phyloP scores from a whole-genome alignment of 2,888 invertebrate genomes.

The Agriotes lineatus region DNA sequence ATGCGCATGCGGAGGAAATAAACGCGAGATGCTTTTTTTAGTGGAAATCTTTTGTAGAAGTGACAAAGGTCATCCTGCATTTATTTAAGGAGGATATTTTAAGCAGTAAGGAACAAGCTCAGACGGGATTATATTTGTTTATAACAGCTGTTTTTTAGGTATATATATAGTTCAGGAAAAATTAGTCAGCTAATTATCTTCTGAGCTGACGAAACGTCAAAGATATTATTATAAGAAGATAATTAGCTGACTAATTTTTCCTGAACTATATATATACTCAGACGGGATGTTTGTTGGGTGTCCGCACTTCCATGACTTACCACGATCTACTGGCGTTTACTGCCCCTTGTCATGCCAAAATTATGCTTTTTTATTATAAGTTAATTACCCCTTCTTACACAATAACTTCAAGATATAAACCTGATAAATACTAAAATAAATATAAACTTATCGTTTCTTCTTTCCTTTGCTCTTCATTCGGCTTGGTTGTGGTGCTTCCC shows the following conservation, averaged over 20 bases:
- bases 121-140: too few species aligned
- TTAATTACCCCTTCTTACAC: too few species aligned
- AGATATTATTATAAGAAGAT: too few species aligned
- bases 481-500: conserved; percentile 59
- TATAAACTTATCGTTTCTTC: conserved; percentile 21
- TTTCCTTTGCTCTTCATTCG: conserved; percentile 49
- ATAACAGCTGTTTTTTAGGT: too few species aligned
- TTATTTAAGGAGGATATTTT: conserved; percentile 90
- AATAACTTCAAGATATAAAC: too few species aligned
- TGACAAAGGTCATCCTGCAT: conserved; percentile 96
- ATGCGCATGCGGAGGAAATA: conserved; percentile 56
- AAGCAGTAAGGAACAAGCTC: conserved; percentile 73
- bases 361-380: too few species aligned
- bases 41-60: conserved; percentile 98
- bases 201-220: too few species aligned
- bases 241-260: too few species aligned
- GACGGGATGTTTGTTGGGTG: conserved; percentile 89
- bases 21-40: conserved; percentile 84
- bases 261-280: too few species aligned
- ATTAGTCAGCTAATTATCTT: too few species aligned
- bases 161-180: too few species aligned
- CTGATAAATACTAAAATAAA: too few species aligned
- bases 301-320: conserved; percentile 92
- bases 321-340: conserved; percentile 95
- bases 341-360: conserved; percentile 91